These are phyloP conservation scores for Selene dorsalis DNA, from an alignment of 2,797 vertebrate genomes.

Conservation along the genomic window DNA sequence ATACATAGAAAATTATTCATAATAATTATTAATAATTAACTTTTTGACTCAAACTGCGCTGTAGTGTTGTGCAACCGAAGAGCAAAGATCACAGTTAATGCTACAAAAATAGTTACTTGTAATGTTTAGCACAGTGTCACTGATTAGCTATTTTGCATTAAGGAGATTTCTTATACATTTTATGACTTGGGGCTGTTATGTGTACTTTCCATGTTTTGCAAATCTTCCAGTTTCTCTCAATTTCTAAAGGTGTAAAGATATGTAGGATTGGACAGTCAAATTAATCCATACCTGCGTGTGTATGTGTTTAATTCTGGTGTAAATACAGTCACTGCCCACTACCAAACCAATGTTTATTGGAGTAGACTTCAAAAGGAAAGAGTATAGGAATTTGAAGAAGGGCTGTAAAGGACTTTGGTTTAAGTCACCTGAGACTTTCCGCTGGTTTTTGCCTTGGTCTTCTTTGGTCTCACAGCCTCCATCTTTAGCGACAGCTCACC, in stretches of 20 bases:
- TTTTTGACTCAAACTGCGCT: not conserved
- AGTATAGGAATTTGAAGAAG: not conserved
- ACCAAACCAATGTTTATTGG: not conserved
- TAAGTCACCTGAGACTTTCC: conserved; percentile 81
- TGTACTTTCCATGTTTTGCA: not conserved
- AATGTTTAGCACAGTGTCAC: not conserved
- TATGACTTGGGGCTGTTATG: not conserved
- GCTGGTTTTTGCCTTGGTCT: conserved; percentile 79
- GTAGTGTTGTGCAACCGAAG: not conserved
- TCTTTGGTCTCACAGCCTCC: conserved; percentile 87
- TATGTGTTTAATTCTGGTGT: not conserved
- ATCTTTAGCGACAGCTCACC: conserved; percentile 71
- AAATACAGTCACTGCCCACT: not conserved
- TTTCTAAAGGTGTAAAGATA: not conserved
- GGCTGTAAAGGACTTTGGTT: not conserved
- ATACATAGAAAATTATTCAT: not conserved
- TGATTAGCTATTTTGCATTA: not conserved
- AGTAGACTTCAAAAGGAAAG: not conserved
- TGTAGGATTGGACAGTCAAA: not conserved
- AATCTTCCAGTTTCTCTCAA: not conserved
- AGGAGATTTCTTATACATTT: not conserved
- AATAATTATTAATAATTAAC: too few relatives aligned
- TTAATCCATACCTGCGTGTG: not conserved
- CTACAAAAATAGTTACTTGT: not conserved
- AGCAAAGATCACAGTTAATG: not conserved